Percentiles rank a stretch among this genome's conserved stretches.
These are phyloP conservation scores for Cloeon dipterum DNA, from an alignment of 2,888 invertebrate genomes.

Conservation along the genomic window DNA sequence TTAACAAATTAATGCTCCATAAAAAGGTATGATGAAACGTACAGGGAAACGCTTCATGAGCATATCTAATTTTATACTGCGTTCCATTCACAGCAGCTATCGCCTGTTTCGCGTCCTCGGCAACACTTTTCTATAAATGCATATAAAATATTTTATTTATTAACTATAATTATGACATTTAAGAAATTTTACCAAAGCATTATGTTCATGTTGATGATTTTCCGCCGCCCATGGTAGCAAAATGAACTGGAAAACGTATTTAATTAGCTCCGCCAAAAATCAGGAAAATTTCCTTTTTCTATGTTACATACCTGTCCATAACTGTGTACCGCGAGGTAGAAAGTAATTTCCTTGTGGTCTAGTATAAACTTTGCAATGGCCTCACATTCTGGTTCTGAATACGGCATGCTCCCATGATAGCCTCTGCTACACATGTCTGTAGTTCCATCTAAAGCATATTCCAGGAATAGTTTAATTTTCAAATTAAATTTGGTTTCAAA, in stretches of 20 bases:
- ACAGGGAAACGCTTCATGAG: not conserved
- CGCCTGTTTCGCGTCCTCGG: not conserved
- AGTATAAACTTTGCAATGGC: not conserved
- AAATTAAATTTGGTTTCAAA: too few species aligned
- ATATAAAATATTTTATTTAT: too few species aligned
- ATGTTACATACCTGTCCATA: not conserved
- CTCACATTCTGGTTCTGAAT: not conserved
- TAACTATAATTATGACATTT: too few species aligned
- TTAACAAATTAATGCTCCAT: too few species aligned
- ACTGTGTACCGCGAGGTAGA: not conserved
- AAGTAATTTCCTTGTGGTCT: not conserved
- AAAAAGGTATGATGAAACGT: too few species aligned
- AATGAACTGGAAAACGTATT: not conserved
- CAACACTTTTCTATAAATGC: not conserved
- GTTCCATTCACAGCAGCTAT: not conserved
- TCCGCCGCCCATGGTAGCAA: not conserved
- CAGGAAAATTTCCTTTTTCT: too few species aligned
- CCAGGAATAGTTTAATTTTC: too few species aligned
- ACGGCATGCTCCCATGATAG: slow-evolving; percentile 25
- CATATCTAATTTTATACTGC: not conserved
- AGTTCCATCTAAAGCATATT: too few species aligned
- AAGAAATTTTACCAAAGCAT: too few species aligned
- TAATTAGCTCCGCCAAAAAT: too few species aligned
- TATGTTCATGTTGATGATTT: too few species aligned
- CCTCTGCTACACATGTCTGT: slow-evolving; percentile 11